Evolutionary conservation across 2,113 vertebrate species (phyloP).

Genomic region (Onychostruthus taczanowskii): DNA sequence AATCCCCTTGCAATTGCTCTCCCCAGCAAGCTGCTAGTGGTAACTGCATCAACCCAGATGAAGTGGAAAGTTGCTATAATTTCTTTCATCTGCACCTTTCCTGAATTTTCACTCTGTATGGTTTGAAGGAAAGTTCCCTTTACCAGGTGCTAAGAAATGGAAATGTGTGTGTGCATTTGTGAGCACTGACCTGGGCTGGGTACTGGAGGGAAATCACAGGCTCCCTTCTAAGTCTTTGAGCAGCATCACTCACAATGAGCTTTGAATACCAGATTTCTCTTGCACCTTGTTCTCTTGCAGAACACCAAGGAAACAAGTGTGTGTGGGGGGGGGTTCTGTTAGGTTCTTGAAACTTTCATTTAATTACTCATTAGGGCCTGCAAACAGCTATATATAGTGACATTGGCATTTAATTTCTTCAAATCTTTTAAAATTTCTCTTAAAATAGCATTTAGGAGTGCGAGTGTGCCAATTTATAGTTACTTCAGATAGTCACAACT

Average conservation of each 20-base stretch:
- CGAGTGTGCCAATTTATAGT: neutral
- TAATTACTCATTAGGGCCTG: neutral
- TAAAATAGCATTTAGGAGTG: neutral
- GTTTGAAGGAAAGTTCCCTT: neutral
- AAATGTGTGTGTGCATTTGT: neutral
- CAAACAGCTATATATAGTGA: neutral
- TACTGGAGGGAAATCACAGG: neutral
- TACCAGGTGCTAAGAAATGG: slow-evolving; percentile 25
- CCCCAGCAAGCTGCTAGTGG: neutral
- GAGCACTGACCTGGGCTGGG: neutral
- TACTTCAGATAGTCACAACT: neutral
- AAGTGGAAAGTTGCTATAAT: slow-evolving; percentile 53
- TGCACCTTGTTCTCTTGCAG: neutral
- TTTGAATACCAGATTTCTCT: neutral
- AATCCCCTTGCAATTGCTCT: neutral
- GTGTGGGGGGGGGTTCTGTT: rapidly evolving
- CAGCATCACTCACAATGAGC: neutral
- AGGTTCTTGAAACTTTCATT: neutral
- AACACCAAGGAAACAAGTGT: neutral
- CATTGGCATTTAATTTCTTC: neutral
- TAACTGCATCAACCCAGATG: neutral
- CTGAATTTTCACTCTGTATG: neutral
- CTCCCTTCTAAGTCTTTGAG: neutral
- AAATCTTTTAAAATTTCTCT: neutral
- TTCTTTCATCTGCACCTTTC: slow-evolving; percentile 40